These are phyloP conservation scores for Gallinago nigripennis DNA, from an alignment of 2,797 vertebrate genomes.

Conservation along the genomic window DNA sequence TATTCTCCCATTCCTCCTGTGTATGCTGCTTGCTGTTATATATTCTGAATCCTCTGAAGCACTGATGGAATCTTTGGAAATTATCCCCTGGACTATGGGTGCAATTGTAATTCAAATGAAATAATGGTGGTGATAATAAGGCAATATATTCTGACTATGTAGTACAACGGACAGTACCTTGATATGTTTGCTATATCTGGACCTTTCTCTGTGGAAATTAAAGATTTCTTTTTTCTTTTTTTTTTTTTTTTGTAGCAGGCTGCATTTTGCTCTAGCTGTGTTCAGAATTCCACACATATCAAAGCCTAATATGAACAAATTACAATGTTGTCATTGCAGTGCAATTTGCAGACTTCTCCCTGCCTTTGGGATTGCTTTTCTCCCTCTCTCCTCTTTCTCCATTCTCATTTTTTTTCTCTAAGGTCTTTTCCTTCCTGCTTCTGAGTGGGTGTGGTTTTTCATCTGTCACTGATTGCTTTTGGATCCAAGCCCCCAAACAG, in stretches of 20 bases:
- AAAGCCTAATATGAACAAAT: constrained; percentile 11
- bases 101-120: constrained; percentile 34
- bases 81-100: not conserved
- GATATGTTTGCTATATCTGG: not conserved
- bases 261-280: not conserved
- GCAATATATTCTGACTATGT: not conserved
- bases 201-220: constrained; percentile 16
- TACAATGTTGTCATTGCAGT: not conserved
- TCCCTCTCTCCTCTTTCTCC: not conserved
- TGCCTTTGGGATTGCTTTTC: not conserved
- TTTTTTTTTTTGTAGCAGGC: not conserved
- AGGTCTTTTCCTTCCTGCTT: not conserved
- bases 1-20: not conserved
- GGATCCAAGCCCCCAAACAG: not conserved
- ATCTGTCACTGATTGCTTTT: not conserved
- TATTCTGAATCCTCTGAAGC: not conserved
- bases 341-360: not conserved
- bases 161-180: not conserved
- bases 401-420: not conserved
- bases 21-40: not conserved
- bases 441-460: not conserved
- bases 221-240: not conserved
- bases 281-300: not conserved
- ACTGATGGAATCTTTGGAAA: constrained; percentile 9
- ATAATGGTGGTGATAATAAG: not conserved